Conservation (phyloP, 2,113 vertebrate species). For the Myiozetetes cayanensis region DNA sequence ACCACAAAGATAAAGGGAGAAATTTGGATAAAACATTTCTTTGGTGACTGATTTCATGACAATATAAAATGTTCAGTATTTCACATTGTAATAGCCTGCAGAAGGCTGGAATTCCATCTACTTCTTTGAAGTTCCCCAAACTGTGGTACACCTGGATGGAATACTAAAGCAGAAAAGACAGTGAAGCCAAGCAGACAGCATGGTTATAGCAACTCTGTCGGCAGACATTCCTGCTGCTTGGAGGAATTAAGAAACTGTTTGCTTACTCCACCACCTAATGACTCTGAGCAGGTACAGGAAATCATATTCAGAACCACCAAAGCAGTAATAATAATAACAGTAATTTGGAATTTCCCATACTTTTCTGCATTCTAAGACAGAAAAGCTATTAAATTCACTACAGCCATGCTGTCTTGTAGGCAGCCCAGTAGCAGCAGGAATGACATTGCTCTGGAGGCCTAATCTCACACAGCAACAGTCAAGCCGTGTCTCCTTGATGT, state of each 20-base stretch:
- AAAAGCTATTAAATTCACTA: background rate
- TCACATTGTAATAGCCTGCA: background rate
- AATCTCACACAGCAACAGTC: background rate
- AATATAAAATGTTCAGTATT: background rate
- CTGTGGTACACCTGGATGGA: background rate
- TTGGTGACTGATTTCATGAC: background rate
- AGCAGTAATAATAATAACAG: background rate
- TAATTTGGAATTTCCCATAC: background rate
- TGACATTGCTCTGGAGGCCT: background rate
- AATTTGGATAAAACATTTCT: background rate
- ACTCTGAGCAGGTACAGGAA: background rate
- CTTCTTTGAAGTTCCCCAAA: background rate
- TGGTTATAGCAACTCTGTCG: background rate
- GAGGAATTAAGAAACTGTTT: background rate
- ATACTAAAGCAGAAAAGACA: background rate
- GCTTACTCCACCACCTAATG: background rate
- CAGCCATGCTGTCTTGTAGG: background rate
- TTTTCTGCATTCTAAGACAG: background rate
- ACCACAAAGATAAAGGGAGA: background rate
- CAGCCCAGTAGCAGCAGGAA: background rate
- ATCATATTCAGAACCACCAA: background rate
- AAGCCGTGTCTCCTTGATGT: rapidly evolving
- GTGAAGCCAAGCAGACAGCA: background rate
- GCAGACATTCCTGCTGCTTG: background rate
- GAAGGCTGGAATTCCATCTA: background rate